These are phyloP conservation scores for Lypha dubia DNA, from an alignment of 2,888 invertebrate genomes.

Conservation along the genomic window DNA sequence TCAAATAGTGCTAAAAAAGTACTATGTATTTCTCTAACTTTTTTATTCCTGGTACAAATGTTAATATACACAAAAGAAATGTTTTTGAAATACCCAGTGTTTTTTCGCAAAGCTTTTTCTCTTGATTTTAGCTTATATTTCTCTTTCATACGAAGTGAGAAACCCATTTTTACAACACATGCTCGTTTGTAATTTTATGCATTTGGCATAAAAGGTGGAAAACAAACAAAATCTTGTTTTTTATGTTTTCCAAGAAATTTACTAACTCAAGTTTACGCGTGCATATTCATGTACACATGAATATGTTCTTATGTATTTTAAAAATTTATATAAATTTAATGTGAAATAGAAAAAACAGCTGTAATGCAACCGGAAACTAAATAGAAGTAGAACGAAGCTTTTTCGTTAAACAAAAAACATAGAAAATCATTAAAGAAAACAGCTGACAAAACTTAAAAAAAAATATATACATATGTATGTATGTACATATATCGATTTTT, in stretches of 20 bases:
- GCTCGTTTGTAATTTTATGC: constrained; percentile 2
- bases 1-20: no score
- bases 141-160: background rate
- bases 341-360: constrained; percentile 58
- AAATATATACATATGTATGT: background rate
- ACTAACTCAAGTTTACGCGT: constrained; percentile 7
- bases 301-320: no score
- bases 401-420: constrained; percentile 28
- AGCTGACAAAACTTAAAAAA: constrained; percentile 23
- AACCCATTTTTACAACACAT: background rate
- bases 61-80: background rate
- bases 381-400: constrained; percentile 46
- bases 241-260: background rate
- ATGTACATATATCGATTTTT: background rate
- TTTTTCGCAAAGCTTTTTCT: constrained; percentile 1
- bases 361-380: constrained; percentile 67
- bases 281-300: background rate
- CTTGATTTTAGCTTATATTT: background rate
- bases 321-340: background rate
- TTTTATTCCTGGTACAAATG: no score
- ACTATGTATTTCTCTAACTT: no score
- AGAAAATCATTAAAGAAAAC: constrained; percentile 20
- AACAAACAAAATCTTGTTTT: constrained; percentile 11
- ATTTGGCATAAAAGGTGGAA: constrained; percentile 21
- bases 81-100: constrained; percentile 11